These are phyloP conservation scores for Patella caerulea DNA, from an alignment of 2,888 invertebrate genomes.

Conservation along the genomic window DNA sequence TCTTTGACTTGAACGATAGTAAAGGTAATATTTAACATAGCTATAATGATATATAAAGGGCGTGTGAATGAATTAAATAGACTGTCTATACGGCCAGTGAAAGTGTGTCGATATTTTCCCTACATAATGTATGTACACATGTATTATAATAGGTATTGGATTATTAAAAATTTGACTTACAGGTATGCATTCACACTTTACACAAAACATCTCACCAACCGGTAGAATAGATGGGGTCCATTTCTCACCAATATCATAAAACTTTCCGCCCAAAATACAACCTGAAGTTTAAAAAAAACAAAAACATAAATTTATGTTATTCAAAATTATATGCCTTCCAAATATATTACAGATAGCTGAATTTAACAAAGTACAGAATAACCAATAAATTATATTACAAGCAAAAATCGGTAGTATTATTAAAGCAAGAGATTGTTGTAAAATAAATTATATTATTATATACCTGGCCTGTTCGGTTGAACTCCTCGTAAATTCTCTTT, in stretches of 20 bases:
- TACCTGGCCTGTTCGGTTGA: neutral
- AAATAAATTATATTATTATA: neutral
- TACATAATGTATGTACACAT: no score
- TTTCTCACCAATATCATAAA: slow-evolving; percentile 88
- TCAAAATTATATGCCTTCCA: neutral
- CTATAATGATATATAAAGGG: no score
- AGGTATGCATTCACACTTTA: slow-evolving; percentile 93
- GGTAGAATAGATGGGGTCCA: slow-evolving; percentile 96
- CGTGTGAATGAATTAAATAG: no score
- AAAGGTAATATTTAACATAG: no score
- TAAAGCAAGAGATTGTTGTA: neutral
- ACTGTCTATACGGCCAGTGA: no score
- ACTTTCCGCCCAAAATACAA: slow-evolving; percentile 90
- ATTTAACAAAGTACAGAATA: neutral
- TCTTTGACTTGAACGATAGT: no score
- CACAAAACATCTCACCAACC: slow-evolving; percentile 94
- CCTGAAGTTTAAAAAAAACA: slow-evolving; percentile 80
- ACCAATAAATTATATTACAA: neutral
- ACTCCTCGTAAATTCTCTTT: neutral
- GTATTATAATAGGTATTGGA: no score
- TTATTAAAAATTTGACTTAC: slow-evolving; percentile 76
- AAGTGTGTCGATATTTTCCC: no score
- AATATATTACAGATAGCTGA: neutral
- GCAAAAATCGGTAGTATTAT: neutral
- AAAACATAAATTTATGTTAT: neutral